These are phyloP conservation scores for Pseudochromis fuscus DNA, from an alignment of 2,797 vertebrate genomes.

Conservation along the genomic window DNA sequence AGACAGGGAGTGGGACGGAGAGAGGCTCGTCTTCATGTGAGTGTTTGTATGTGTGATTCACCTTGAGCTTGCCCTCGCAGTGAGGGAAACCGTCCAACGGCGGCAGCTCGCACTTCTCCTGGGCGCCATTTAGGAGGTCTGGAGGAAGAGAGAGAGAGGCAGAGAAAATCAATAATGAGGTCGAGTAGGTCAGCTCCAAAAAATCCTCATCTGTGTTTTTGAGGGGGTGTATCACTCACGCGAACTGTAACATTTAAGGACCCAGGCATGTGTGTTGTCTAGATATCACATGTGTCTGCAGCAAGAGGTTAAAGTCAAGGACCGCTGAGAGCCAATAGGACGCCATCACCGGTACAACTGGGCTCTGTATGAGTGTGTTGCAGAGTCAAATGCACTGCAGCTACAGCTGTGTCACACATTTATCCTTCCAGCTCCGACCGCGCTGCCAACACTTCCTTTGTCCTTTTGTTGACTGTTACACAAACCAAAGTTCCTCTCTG, in stretches of 20 bases:
- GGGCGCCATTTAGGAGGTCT: conserved; percentile 98
- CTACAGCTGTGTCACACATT: not conserved
- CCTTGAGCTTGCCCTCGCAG: conserved; percentile 97
- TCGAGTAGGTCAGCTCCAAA: conserved; percentile 21
- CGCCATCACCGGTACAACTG: too few relatives aligned
- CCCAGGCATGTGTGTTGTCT: not conserved
- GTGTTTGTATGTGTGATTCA: conserved; percentile 73
- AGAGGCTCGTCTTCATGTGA: conserved; percentile 3
- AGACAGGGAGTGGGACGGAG: not conserved
- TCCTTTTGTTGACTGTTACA: not conserved
- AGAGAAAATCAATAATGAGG: conserved; percentile 62
- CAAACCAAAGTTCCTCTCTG: too few relatives aligned
- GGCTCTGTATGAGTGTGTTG: not conserved
- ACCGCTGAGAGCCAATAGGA: not conserved
- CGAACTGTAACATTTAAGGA: not conserved
- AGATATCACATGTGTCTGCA: too few relatives aligned
- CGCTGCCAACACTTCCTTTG: not conserved
- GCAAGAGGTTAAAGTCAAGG: not conserved
- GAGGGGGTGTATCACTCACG: conserved; percentile 6
- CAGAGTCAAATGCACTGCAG: not conserved
- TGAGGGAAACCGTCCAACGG: conserved; percentile 98
- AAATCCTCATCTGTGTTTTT: conserved; percentile 18
- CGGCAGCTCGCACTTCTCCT: conserved; percentile 98
- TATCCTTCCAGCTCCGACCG: not conserved
- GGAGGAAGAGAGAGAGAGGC: conserved; percentile 54